phyloP scores from a whole-genome alignment of 2,888 invertebrate species.

The Rapana venosa region DNA sequence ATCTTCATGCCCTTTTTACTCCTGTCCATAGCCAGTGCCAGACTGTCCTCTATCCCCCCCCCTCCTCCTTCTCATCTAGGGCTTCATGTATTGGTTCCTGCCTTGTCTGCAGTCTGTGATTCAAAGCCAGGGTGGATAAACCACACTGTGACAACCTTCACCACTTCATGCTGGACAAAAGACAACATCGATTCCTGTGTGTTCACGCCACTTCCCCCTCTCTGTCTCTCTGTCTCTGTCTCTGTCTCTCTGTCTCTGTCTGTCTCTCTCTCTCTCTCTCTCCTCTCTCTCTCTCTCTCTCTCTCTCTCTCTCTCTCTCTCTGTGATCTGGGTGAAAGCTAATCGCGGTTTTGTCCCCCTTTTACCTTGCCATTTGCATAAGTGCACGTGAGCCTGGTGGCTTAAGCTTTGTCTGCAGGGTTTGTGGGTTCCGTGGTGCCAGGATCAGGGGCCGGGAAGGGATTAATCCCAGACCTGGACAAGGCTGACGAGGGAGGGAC shows the following conservation, averaged over 20 bases:
- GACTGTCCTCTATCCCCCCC: too few relatives aligned
- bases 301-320: not conserved
- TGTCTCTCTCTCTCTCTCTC: not conserved
- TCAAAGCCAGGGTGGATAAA: not conserved
- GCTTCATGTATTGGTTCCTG: not conserved
- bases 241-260: not conserved
- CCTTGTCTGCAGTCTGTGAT: too few relatives aligned
- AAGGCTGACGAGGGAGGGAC: too few relatives aligned
- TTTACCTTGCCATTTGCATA: not conserved
- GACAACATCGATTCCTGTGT: not conserved
- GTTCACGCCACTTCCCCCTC: not conserved
- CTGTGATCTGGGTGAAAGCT: not conserved
- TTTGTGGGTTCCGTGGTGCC: not conserved
- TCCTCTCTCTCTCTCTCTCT: not conserved
- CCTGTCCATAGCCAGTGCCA: too few relatives aligned
- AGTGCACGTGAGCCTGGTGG: not conserved
- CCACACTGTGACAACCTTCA: not conserved
- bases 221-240: not conserved
- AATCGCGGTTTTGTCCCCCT: slow-evolving; percentile 18
- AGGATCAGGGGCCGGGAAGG: not conserved
- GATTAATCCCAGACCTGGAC: too few relatives aligned
- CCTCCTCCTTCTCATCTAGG: not conserved
- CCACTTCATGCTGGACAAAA: not conserved
- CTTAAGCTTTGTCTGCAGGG: not conserved
- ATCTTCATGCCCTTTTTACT: too few relatives aligned